Conservation (phyloP, 2,113 vertebrate genomes). For the Neoarius graeffei region DNA sequence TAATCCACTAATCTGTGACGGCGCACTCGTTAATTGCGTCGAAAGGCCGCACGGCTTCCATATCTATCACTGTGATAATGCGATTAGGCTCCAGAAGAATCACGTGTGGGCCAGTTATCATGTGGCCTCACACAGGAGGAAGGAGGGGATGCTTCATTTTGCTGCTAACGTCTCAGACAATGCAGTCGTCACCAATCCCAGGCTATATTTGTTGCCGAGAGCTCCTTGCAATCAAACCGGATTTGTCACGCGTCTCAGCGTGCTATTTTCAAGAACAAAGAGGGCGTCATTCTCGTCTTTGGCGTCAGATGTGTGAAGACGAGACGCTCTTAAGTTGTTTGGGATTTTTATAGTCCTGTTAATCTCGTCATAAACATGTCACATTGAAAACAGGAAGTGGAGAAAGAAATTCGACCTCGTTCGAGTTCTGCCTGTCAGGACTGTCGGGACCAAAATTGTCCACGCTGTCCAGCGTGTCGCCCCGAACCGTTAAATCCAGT, state of each 20-base stretch:
- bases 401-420: constrained; percentile 50
- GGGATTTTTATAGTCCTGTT: constrained; percentile 63
- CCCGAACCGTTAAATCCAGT: constrained; percentile 61
- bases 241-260: constrained; percentile 67
- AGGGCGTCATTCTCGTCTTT: constrained; percentile 51
- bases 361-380: constrained; percentile 73
- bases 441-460: constrained; percentile 48
- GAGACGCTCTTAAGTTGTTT: constrained; percentile 63
- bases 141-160: neutral
- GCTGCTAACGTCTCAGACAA: neutral
- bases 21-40: constrained; percentile 58
- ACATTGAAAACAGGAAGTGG: constrained; percentile 58
- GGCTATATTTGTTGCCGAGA: neutral
- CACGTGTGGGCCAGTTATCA: constrained; percentile 21
- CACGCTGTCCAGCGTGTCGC: constrained; percentile 59
- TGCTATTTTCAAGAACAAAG: constrained; percentile 60
- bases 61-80: constrained; percentile 54
- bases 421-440: constrained; percentile 52
- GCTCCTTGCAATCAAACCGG: constrained; percentile 65
- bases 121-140: neutral
- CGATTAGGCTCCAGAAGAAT: constrained; percentile 58
- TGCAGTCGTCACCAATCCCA: neutral
- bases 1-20: constrained; percentile 52
- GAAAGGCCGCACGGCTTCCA: constrained; percentile 51
- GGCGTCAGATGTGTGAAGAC: constrained; percentile 30